Evolutionary conservation across 2,888 invertebrate genomes (phyloP).

Genomic region (Colostygia pectinataria): DNA sequence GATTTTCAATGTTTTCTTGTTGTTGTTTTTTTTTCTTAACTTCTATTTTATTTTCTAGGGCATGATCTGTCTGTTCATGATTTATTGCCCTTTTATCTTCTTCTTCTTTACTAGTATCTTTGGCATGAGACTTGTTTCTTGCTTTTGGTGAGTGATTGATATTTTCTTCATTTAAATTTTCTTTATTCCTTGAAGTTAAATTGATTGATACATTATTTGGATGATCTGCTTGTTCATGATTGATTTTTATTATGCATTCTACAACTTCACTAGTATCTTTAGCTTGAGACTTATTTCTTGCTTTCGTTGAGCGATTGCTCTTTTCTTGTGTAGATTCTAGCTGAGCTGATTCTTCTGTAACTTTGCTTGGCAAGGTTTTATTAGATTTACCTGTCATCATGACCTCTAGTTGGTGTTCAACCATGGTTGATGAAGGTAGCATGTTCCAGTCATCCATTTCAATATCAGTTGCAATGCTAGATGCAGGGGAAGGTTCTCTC

Average conservation of each 20-base stretch:
- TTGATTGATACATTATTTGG: neutral
- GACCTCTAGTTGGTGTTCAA: slow-evolving; percentile 60
- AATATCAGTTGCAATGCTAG: slow-evolving; percentile 60
- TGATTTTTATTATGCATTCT: neutral
- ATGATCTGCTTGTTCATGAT: neutral
- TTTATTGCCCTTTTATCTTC: too few relatives aligned
- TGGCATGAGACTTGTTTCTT: neutral
- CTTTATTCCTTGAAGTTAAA: neutral
- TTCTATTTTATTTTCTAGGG: slow-evolving; percentile 2
- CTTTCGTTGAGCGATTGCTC: neutral
- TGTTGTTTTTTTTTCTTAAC: neutral
- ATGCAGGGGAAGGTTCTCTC: slow-evolving; percentile 50
- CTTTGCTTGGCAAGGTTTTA: slow-evolving; percentile 11
- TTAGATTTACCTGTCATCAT: slow-evolving; percentile 27
- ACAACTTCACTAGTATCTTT: neutral
- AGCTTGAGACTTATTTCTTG: neutral
- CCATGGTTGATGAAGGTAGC: slow-evolving; percentile 75
- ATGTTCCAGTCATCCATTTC: slow-evolving; percentile 71
- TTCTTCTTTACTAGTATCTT: too few relatives aligned
- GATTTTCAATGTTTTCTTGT: too few relatives aligned
- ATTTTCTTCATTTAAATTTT: slow-evolving; percentile 3
- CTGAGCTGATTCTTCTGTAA: slow-evolving; percentile 13
- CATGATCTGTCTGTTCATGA: too few relatives aligned
- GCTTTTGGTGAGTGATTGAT: too few relatives aligned
- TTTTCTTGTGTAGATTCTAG: slow-evolving; percentile 5